Conservation (phyloP, 2,113 vertebrate genomes). For the Australoheros scitulus region DNA sequence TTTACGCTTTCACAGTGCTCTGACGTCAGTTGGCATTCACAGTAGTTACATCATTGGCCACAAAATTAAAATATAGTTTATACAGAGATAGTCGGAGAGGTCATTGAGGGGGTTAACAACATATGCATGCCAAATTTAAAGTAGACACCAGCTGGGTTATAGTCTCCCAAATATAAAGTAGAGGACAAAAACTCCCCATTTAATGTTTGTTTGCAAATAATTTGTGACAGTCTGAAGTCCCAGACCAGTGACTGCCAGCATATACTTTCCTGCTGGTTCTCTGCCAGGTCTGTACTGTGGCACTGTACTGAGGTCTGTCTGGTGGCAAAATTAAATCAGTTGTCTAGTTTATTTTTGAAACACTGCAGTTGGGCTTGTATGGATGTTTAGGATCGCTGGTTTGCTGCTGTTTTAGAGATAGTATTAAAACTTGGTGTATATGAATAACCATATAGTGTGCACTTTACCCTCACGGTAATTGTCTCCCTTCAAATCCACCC, state of each 20-base stretch:
- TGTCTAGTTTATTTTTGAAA: background rate
- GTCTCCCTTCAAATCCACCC: background rate
- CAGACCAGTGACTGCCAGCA: background rate
- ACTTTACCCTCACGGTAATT: background rate
- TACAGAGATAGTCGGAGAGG: background rate
- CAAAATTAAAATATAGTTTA: background rate
- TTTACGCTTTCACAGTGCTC: background rate
- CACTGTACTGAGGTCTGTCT: background rate
- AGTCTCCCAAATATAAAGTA: background rate
- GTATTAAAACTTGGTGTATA: background rate
- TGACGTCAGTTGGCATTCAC: background rate
- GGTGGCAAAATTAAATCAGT: background rate
- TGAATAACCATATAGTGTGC: background rate
- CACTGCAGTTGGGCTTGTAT: background rate
- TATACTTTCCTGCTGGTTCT: background rate
- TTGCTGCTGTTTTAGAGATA: background rate
- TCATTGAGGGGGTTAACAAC: background rate
- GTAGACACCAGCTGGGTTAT: background rate
- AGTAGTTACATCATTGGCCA: background rate
- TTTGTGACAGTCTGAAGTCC: background rate
- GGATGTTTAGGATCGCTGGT: background rate
- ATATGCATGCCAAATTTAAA: background rate
- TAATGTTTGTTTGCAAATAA: background rate
- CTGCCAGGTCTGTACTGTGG: background rate
- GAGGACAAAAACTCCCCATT: background rate